A percentile compares a stretch with the other conserved stretches of the same genome.
phyloP scores from a whole-genome alignment of 2,888 invertebrate species.

The Cryptops parisi region DNA sequence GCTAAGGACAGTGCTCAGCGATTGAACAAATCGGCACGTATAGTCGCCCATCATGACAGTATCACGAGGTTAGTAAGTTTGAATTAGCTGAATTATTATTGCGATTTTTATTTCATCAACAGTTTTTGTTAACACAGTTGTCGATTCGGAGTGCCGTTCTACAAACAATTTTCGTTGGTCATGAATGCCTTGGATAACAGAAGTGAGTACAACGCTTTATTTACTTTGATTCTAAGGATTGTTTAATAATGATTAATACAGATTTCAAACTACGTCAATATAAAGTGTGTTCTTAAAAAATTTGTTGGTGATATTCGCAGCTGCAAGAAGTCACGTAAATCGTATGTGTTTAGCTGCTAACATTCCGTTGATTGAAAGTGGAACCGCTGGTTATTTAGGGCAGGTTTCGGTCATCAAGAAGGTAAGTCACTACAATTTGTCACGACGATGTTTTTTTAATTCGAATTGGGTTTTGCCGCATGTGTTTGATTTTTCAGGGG shows the following conservation, averaged over 20 bases:
- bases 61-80: conserved; percentile 67
- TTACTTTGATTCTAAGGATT: too few relatives aligned
- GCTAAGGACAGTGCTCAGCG: conserved; percentile 75
- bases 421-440: conserved; percentile 26
- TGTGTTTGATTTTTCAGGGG: conserved; percentile 37
- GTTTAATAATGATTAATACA: not conserved
- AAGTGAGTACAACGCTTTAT: too few relatives aligned
- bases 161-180: conserved; percentile 78
- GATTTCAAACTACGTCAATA: too few relatives aligned
- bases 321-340: conserved; percentile 96
- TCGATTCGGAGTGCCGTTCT: conserved; percentile 80
- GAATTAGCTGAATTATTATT: too few relatives aligned
- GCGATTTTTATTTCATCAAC: conserved; percentile 7
- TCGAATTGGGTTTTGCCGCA: not conserved
- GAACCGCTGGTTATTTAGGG: conserved; percentile 92
- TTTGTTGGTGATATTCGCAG: conserved; percentile 35
- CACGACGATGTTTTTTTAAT: too few relatives aligned
- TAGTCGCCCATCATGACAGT: conserved; percentile 82
- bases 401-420: conserved; percentile 46
- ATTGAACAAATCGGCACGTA: conserved; percentile 77
- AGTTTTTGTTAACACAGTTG: conserved; percentile 44
- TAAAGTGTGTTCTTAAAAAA: too few relatives aligned
- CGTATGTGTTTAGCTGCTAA: conserved; percentile 94
- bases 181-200: conserved; percentile 95
- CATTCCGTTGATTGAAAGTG: conserved; percentile 89